Evolutionary conservation across 2,797 vertebrate genomes (phyloP).

Genomic region (Microhierax caerulescens): DNA sequence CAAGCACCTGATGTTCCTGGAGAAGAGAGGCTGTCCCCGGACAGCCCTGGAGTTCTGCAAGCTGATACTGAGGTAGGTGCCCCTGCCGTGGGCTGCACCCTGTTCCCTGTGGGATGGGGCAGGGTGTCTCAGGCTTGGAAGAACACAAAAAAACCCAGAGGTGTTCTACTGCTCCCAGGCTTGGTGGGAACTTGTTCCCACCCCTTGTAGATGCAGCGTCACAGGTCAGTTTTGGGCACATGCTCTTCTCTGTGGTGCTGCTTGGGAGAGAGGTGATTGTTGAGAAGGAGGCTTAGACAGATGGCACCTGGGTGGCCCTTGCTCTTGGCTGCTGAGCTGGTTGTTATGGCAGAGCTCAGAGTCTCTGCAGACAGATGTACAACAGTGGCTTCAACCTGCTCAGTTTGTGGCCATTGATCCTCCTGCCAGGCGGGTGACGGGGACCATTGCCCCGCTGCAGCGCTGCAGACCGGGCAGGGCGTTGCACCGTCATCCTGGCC

Average conservation of each 20-base stretch:
- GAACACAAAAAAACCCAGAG: not conserved
- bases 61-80: slow-evolving; percentile 88
- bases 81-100: accelerated
- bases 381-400: not conserved
- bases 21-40: slow-evolving; percentile 94
- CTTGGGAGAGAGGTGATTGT: not conserved
- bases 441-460: not conserved
- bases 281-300: not conserved
- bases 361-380: not conserved
- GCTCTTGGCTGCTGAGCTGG: not conserved
- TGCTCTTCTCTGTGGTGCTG: not conserved
- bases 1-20: slow-evolving; percentile 95
- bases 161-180: not conserved
- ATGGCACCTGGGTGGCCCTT: not conserved
- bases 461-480: not conserved
- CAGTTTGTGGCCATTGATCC: not conserved
- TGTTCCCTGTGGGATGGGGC: accelerated
- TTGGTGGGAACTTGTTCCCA: not conserved
- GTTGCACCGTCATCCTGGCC: not conserved
- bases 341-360: not conserved
- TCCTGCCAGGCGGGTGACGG: not conserved
- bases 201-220: not conserved
- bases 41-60: slow-evolving; percentile 96
- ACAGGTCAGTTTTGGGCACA: not conserved
- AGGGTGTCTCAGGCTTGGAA: not conserved